Conservation (phyloP, 2,797 vertebrate genomes). For the Danio choprae region DNA sequence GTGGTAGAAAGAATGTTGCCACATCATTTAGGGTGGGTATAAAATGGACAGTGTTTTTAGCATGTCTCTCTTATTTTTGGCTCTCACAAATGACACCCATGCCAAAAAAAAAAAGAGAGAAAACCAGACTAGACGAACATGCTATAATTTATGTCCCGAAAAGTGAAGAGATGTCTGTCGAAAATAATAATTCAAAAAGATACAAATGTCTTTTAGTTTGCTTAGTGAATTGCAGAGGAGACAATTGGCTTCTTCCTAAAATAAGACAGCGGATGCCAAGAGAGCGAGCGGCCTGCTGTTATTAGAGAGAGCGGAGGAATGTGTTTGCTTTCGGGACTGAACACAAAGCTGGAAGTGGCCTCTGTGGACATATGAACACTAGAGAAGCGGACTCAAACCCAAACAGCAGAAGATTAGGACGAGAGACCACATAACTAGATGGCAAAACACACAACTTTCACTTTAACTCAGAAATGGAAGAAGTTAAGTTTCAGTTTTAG, state of each 20-base stretch:
- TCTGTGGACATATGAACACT: constrained; percentile 45
- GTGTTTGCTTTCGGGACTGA: constrained; percentile 55
- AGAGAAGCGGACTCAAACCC: constrained; percentile 44
- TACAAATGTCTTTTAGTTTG: constrained; percentile 65
- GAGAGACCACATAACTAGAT: constrained; percentile 28
- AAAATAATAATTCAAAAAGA: constrained; percentile 67
- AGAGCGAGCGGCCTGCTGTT: constrained; percentile 22
- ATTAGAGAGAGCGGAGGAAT: constrained; percentile 49
- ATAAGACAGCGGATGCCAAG: constrained; percentile 56
- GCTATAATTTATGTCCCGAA: constrained; percentile 75
- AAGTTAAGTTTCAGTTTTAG: constrained; percentile 12
- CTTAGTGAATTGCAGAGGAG: constrained; percentile 59
- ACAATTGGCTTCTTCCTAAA: constrained; percentile 64
- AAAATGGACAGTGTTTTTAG: constrained; percentile 74
- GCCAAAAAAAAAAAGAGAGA: constrained; percentile 71
- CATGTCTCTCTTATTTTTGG: constrained; percentile 76
- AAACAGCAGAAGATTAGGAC: constrained; percentile 43
- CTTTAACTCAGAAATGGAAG: constrained; percentile 45
- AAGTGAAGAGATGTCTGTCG: constrained; percentile 71
- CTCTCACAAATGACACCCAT: constrained; percentile 50
- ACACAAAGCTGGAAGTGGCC: constrained; percentile 47
- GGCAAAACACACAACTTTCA: constrained; percentile 47
- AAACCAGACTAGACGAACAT: constrained; percentile 74
- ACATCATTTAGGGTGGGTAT: constrained; percentile 72
- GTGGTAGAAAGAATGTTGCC: constrained; percentile 69